Evolutionary conservation across 2,113 vertebrate genomes (phyloP), one percentile per base, ranked within the genome.

Genomic region (Orthochromis malagaraziensis): DNA sequence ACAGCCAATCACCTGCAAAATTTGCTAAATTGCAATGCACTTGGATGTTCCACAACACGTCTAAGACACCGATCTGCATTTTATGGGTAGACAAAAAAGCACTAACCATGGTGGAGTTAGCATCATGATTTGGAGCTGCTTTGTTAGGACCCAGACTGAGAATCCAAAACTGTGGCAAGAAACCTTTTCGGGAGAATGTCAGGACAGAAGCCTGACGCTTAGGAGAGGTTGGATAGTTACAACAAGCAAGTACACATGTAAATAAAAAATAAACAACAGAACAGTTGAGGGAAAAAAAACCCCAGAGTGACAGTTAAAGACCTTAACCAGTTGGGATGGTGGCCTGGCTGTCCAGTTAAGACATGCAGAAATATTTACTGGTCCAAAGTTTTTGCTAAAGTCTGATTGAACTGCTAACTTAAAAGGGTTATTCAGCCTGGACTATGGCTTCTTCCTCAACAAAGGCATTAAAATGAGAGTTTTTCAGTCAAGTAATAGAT

Each of bases 221-320:
- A 26, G 4, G 21, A 73, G 21, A 73, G 13, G 68, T 73, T 45
- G 21, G 21, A 45, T 45, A 73, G 9, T 26, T 9, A 73, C 38
- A 45, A 26, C 68, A 73, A 26, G 14, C 21, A 45, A 73, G 13
- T 73, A 45, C 65, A 73, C n/a, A 73, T 40, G 13, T 73, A 13
- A 70, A 70, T 9, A 26, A 57, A 24, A 65, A 63, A 63, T 12
- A 21, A 38, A 65, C 33, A 65, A 65, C 65, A 16, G 12, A 42
- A 70, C n/a, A 9, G 38, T 73, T 73, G 38, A 26, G 13, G 26
- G 0, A 2, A 45, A 70, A n/a, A 29, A 13, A 4, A 0, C 2
- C 12, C 35, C n/a, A 5, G 65, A 24, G 65, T 45, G 38, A 24
- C 21, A 45, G 21, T 73, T 42, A 45, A 26, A 26, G 38, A 73